Percentiles rank a stretch among this genome's conserved stretches.
These are phyloP conservation scores for Leptobrachium leishanense DNA, from an alignment of 2,113 vertebrate species.

Conservation along the genomic window DNA sequence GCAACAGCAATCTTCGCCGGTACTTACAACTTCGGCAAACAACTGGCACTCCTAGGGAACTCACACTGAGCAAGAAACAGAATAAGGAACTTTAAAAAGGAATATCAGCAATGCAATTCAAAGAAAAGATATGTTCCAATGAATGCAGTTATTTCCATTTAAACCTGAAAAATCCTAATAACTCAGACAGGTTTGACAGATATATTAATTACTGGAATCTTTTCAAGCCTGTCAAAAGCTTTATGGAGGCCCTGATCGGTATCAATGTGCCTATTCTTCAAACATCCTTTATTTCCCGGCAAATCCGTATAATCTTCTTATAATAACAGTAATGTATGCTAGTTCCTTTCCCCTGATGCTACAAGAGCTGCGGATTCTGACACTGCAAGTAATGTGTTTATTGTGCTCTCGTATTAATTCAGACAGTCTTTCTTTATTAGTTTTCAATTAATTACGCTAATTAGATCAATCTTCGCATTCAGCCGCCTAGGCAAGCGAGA, in stretches of 20 bases:
- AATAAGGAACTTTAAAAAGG: too few species aligned
- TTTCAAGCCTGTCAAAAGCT: neutral
- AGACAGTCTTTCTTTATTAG: neutral
- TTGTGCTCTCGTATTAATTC: neutral
- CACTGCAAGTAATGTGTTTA: constrained; percentile 1
- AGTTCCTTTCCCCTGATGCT: neutral
- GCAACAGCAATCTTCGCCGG: too few species aligned
- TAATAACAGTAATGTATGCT: neutral
- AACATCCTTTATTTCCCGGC: neutral
- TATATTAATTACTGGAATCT: neutral
- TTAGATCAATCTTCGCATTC: neutral
- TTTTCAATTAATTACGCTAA: constrained; percentile 1
- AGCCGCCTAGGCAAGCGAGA: neutral
- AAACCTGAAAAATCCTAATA: neutral
- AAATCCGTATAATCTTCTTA: neutral
- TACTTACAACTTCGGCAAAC: too few species aligned
- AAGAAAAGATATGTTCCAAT: too few species aligned
- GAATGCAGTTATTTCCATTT: too few species aligned
- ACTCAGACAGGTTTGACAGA: neutral
- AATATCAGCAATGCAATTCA: too few species aligned
- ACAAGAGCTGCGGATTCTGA: neutral
- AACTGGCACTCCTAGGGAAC: too few species aligned
- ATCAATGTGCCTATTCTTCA: neutral
- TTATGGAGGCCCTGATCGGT: neutral
- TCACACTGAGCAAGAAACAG: too few species aligned